Conservation (phyloP, 2,113 vertebrate species). For the Rhagologus leucostigma region DNA sequence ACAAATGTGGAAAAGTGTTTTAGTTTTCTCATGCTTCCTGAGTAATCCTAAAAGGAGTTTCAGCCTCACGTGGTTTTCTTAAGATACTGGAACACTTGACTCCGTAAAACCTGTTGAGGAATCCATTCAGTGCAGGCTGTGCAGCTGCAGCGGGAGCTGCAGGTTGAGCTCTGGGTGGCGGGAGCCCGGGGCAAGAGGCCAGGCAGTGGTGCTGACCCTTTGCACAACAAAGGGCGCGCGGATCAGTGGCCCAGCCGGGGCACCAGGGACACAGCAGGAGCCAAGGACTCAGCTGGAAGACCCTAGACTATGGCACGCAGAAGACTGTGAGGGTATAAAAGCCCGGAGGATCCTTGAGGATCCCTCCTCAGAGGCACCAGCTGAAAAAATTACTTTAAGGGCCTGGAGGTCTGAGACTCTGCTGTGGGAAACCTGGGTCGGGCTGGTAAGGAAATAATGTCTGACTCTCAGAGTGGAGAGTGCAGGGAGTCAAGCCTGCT, state of each 20-base stretch:
- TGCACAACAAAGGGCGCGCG: not conserved
- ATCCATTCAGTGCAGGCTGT: not conserved
- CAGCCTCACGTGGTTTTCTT: not conserved
- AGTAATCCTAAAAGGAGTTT: slow-evolving; percentile 14
- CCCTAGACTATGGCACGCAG: not conserved
- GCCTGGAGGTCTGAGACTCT: not conserved
- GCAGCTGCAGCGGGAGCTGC: not conserved
- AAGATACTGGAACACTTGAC: not conserved
- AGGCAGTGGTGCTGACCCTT: not conserved
- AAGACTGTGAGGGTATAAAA: not conserved
- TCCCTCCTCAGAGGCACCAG: not conserved
- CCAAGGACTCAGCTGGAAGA: not conserved
- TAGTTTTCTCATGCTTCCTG: slow-evolving; percentile 27
- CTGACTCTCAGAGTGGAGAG: not conserved
- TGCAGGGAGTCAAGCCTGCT: not conserved
- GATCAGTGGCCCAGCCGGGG: not conserved
- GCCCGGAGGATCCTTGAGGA: not conserved
- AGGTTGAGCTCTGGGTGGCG: not conserved
- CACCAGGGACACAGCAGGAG: not conserved
- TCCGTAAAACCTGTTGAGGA: not conserved
- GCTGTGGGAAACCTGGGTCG: not conserved
- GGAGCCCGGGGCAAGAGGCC: not conserved
- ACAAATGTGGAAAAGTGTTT: slow-evolving; percentile 37
- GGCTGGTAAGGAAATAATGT: not conserved
- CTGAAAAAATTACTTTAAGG: not conserved